These are phyloP conservation scores for Trinorchestia longiramus DNA, from an alignment of 1,140 invertebrate species.

Conservation along the genomic window DNA sequence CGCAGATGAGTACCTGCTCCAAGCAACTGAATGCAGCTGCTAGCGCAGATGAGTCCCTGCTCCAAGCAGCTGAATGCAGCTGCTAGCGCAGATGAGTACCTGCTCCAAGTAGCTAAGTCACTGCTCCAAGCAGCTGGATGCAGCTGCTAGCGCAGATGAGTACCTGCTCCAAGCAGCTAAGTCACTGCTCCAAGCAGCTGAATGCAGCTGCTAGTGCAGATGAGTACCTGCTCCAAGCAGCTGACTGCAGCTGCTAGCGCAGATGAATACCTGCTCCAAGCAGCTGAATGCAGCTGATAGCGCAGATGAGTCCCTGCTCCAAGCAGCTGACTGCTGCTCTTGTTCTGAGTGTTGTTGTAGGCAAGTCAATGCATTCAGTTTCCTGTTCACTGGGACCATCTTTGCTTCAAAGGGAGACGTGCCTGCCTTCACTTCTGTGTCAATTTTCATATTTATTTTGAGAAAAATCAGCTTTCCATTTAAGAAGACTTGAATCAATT, in stretches of 20 bases:
- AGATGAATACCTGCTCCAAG: background rate
- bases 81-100: background rate
- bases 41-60: background rate
- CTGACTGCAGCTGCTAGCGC: background rate
- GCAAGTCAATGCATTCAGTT: background rate
- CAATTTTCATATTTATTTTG: background rate
- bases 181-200: background rate
- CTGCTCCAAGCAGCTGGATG: no score
- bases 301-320: background rate
- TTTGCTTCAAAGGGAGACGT: background rate
- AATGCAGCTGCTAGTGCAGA: no score
- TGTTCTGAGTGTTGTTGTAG: background rate
- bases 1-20: background rate
- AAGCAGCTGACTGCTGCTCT: background rate
- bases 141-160: background rate
- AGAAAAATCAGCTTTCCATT: background rate
- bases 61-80: background rate
- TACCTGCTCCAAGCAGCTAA: background rate
- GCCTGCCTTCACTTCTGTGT: background rate
- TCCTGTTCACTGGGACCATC: background rate
- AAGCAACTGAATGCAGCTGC: background rate
- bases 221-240: background rate
- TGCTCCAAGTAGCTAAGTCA: background rate
- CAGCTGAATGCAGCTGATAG: background rate
- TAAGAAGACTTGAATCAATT: background rate